A percentile compares a stretch with the other conserved stretches of the same genome.
Conservation (phyloP, 2,888 invertebrate species). For the Acrobasis consociella region DNA sequence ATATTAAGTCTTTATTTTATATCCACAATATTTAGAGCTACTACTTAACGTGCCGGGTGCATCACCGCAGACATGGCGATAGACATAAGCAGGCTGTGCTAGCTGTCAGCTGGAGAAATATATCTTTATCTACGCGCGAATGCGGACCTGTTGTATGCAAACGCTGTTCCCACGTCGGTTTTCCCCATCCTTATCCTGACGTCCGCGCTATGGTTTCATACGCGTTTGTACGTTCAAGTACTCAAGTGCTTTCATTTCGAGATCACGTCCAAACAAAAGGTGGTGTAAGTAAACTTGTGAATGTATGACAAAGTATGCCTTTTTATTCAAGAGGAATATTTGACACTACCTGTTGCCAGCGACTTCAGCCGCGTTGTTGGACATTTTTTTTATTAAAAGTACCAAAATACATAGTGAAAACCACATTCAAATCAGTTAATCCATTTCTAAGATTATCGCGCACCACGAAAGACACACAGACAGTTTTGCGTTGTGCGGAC, state of each 20-base stretch:
- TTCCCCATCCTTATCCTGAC: constrained; percentile 3
- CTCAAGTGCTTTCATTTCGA: background rate
- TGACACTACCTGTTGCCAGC: too few species aligned
- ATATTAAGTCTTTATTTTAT: too few species aligned
- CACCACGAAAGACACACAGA: too few species aligned
- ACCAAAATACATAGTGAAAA: too few species aligned
- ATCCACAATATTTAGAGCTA: too few species aligned
- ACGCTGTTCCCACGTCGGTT: constrained; percentile 2
- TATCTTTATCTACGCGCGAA: background rate
- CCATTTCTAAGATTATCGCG: too few species aligned
- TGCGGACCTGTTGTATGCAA: background rate
- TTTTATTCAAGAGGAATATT: too few species aligned
- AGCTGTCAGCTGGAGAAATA: background rate
- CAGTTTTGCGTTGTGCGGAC: too few species aligned
- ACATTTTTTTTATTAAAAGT: too few species aligned
- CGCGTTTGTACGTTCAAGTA: background rate
- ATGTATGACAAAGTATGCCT: background rate
- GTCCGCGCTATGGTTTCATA: background rate
- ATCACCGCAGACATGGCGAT: background rate
- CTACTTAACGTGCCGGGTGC: background rate
- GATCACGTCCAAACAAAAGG: background rate
- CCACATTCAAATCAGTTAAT: too few species aligned
- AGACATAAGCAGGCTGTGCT: background rate
- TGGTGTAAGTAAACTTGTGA: background rate
- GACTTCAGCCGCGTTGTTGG: too few species aligned